Evolutionary conservation across 2,113 vertebrate genomes (phyloP), one percentile per base, ranked within the genome.

Genomic region (Alligator sinensis): DNA sequence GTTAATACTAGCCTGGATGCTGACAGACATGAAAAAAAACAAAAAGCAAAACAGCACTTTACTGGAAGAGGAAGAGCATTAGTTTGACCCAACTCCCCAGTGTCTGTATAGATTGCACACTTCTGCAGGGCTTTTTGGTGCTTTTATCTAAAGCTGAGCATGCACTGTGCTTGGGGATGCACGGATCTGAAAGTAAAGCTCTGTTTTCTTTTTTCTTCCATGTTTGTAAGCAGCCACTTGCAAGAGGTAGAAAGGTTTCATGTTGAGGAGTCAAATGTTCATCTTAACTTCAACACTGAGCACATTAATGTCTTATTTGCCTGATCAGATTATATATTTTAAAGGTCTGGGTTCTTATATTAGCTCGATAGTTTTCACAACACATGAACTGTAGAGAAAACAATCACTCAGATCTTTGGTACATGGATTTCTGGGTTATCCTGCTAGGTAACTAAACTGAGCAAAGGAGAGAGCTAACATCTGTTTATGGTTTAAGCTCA

Each of bases 341-440:
- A 70, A 96, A 88, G 63, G 58, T 77, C 58, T 63, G 34, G 19
- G 18, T 77, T 34, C 24, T 83, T 78, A 74, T 62, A 25, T 4
- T 89, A 84, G 70, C 80, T 94, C 77, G 94, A 89, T 90, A 84
- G 55, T 58, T 84, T 87, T 61, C 81, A 63, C 78, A 55, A 85
- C 7, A 16, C 61, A 8, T 27, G 68, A 93, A 61, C 61, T 75
- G 28, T 3, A 76, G 85, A 3, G 1, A 87, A 89, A 77, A 38
- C 5, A 68, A 30, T 7, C 63, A 64, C 63, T n/a, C 77, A 86
- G 68, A 55, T 90, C 76, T 66, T 27, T 21, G 4, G 85, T 90
- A 76, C 59, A 54, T 10, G 9, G 0, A 0, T 8, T 59, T 86
- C 78, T 80, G 81, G 24, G 24, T 92, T 90, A 25, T 86, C 86